Conservation (phyloP, 53 echinoderm and acorn worm species). For the Temnopleurus reevesii region DNA sequence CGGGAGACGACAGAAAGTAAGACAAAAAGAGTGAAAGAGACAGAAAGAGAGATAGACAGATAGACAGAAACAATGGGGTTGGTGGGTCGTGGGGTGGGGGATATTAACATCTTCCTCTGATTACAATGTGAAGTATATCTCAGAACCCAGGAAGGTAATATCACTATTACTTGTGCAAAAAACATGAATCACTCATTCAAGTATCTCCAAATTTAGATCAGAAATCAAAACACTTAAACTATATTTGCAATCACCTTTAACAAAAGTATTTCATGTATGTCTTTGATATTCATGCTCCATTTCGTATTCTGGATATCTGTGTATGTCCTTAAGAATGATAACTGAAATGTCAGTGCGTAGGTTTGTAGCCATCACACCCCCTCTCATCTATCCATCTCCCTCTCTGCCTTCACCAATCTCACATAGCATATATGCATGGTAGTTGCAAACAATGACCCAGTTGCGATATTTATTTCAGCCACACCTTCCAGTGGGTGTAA, state of each 20-base stretch:
- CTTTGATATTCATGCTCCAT: not conserved
- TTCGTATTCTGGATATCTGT: not conserved
- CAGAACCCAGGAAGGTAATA: too few species aligned
- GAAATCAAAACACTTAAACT: not conserved
- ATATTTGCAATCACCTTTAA: not conserved
- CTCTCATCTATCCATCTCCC: not conserved
- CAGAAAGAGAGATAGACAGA: not conserved
- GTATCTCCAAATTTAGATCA: not conserved
- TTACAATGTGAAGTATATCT: too few species aligned
- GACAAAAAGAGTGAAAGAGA: not conserved
- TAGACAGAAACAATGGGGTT: too few species aligned
- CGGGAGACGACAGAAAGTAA: not conserved
- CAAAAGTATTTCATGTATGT: not conserved
- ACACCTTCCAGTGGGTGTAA: too few species aligned
- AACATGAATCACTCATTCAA: not conserved
- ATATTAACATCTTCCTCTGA: too few species aligned
- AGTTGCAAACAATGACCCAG: too few species aligned
- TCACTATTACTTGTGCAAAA: not conserved
- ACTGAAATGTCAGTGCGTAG: not conserved
- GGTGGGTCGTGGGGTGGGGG: too few species aligned
- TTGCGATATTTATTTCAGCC: too few species aligned
- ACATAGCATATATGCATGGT: too few species aligned
- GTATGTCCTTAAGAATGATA: not conserved
- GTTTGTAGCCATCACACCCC: not conserved
- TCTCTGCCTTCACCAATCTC: too few species aligned